Evolutionary conservation across 2,888 invertebrate species (phyloP), one percentile per base, ranked within the genome.

Genomic region (Pristionchus entomophagus): DNA sequence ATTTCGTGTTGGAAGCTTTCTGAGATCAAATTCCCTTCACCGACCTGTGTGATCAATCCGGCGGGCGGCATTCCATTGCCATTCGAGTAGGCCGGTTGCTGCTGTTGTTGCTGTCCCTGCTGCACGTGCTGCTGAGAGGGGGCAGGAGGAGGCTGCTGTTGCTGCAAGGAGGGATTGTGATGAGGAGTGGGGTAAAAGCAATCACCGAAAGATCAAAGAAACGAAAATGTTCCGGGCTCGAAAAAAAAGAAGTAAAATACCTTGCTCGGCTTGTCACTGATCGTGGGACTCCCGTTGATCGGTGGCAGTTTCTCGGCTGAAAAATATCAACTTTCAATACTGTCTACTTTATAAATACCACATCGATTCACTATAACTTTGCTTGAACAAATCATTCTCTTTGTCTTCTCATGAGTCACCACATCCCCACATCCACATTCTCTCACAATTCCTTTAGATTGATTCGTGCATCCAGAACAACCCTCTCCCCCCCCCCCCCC

Each of bases 41-140:
- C 12, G 6, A 82, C 82, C 82, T 82, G 82, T 14, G 82, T 82
- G 41, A 82, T 82, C n/a, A 49, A n/a, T 14, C 51, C 51, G 6
- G 78, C 51, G 51, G 78, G 51, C 22, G 51, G 49, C 51, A 22
- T 51, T 29, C 19, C 51, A 8, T 51, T 80, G 51, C 78, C 78
- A 19, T 80, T 80, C 19, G 51, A 19, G 78, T 51, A 51, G 51
- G 32, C 78, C 41, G 22, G 78, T 32, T 80, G 49, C 22, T 29
- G 78, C 35, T 80, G 49, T 10, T 51, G 12, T 22, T 77, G 77
- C 4, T 87, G 56, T 89, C 92, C 73, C 90, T 88, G 83, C 97
- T 45, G 73, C 73, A 45, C 22, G 26, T 73, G 73, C 45, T 73
- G 73, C 22, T n/a, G 12, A 19, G 45, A 45, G 8, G 65, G 35